phyloP scores from a whole-genome alignment of 1,140 invertebrate genomes.

The Homalodisca vitripennis region DNA sequence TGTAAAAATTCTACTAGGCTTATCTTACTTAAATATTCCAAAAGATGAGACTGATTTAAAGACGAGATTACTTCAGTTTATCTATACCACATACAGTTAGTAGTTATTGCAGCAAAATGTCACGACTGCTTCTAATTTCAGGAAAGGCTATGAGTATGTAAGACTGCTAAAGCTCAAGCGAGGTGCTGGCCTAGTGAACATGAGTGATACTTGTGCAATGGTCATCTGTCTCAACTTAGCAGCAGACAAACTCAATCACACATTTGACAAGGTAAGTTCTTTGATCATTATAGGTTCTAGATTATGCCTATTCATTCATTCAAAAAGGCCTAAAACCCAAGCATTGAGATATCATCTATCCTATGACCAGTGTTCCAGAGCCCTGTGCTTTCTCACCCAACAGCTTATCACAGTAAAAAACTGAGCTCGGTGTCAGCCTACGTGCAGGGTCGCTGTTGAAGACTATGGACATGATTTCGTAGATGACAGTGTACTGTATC shows the following conservation, averaged over 20 bases:
- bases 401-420: no score
- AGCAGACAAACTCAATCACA: background rate
- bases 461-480: no score
- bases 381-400: no score
- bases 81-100: background rate
- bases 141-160: slow-evolving; percentile 17
- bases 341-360: no score
- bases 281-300: no score
- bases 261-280: slow-evolving; percentile 16
- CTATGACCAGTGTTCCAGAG: no score
- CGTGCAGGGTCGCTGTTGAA: no score
- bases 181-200: slow-evolving; percentile 1
- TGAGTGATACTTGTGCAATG: slow-evolving; percentile 17
- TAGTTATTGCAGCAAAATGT: background rate
- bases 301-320: background rate
- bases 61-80: background rate
- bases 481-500: no score
- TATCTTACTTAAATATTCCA: background rate
- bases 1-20: background rate
- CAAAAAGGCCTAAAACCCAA: no score
- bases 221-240: slow-evolving; percentile 12
- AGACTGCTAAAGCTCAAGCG: background rate
- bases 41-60: background rate
- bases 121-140: background rate
- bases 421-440: no score